Conservation (phyloP, 2,113 vertebrate species). For the Polyodon spathula region DNA sequence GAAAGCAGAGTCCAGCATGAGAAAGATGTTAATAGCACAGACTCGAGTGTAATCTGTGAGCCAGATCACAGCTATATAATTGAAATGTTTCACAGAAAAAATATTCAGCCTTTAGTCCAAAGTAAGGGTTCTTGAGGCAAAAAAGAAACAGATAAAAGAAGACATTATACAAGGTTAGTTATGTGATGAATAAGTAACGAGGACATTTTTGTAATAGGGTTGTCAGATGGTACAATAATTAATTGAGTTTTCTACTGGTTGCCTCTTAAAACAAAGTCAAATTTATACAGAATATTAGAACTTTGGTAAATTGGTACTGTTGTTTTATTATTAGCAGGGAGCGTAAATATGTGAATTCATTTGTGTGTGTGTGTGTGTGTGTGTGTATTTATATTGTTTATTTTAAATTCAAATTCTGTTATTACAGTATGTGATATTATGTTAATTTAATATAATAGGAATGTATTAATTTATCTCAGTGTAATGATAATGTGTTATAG, state of each 20-base stretch:
- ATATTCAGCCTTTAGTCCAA: not conserved
- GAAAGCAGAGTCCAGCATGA: not conserved
- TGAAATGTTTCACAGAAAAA: constrained; percentile 1
- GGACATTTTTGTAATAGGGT: not conserved
- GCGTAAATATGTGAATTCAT: no score
- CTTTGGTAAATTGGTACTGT: no score
- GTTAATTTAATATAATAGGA: no score
- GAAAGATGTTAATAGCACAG: not conserved
- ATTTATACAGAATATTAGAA: not conserved
- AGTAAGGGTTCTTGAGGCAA: not conserved
- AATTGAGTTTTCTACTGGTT: not conserved
- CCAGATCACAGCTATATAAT: not conserved
- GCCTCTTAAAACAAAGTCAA: not conserved
- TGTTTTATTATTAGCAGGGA: no score
- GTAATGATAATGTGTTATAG: no score
- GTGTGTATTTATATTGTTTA: no score
- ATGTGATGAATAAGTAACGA: not conserved
- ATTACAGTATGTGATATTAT: no score
- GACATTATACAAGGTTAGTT: constrained; percentile 3
- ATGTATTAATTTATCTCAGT: no score
- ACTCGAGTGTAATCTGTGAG: not conserved
- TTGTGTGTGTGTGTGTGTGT: no score
- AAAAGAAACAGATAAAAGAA: not conserved
- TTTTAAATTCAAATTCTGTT: no score
- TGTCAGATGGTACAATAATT: not conserved